These are phyloP conservation scores for Drosophila kanapiae DNA, from an alignment of 1,140 invertebrate species.

Conservation along the genomic window DNA sequence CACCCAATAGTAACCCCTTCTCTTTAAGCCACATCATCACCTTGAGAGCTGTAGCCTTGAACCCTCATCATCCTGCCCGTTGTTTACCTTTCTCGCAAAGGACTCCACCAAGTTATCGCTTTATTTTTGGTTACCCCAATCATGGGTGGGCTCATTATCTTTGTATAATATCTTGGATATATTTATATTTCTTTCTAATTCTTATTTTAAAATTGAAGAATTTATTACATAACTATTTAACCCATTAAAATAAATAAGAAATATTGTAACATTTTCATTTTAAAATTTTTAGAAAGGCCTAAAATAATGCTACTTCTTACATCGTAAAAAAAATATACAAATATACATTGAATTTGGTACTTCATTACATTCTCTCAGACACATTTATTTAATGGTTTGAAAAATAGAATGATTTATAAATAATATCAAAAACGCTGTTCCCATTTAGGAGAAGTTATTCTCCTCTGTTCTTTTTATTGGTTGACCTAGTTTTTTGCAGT, in stretches of 20 bases:
- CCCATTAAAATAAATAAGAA: neutral
- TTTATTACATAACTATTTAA: too few species aligned
- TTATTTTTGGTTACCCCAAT: neutral
- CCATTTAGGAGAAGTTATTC: too few species aligned
- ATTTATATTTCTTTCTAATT: neutral
- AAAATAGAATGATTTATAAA: too few species aligned
- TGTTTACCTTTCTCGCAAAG: conserved; percentile 13
- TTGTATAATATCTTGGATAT: neutral
- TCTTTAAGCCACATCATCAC: conserved; percentile 7
- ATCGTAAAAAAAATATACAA: too few species aligned
- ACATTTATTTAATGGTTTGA: too few species aligned
- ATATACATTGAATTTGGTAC: too few species aligned
- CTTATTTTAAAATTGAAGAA: neutral
- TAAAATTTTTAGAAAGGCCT: too few species aligned
- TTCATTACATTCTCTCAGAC: too few species aligned
- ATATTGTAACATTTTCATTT: neutral
- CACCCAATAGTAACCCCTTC: neutral
- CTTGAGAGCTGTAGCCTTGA: neutral
- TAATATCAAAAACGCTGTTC: too few species aligned
- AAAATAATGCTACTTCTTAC: too few species aligned
- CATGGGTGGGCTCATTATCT: neutral
- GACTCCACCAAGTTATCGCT: neutral
- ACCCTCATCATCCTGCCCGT: conserved; percentile 15
- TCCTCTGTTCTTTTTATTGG: neutral
- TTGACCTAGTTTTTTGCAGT: conserved; percentile 5